Evolutionary conservation across 2,113 vertebrate species (phyloP).

Genomic region (Microtus ochrogaster): DNA sequence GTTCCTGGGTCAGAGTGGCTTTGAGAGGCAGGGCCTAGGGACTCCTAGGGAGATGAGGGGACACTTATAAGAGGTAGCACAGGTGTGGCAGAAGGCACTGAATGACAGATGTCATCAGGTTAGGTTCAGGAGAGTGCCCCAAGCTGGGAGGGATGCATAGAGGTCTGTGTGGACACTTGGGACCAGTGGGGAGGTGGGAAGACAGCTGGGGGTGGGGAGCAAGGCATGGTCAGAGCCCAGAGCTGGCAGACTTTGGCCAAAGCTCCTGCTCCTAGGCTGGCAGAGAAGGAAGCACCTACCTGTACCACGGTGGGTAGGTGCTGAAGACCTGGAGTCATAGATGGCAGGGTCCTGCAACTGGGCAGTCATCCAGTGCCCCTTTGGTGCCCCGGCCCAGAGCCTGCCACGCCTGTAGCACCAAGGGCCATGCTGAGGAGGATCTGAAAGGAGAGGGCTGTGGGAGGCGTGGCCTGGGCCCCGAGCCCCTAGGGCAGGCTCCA

Average conservation of each 20-base stretch:
- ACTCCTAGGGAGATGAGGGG: too few species aligned
- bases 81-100: not conserved
- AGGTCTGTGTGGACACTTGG: not conserved
- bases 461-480: not conserved
- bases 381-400: conserved; percentile 58
- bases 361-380: conserved; percentile 77
- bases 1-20: not conserved
- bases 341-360: conserved; percentile 63
- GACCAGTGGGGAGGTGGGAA: not conserved
- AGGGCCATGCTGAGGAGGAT: conserved; percentile 75
- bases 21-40: not conserved
- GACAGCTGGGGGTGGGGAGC: not conserved
- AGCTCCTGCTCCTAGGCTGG: not conserved
- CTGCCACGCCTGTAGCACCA: conserved; percentile 59
- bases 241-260: not conserved
- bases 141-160: not conserved
- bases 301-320: conserved; percentile 77
- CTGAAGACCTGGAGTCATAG: conserved; percentile 81
- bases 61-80: not conserved
- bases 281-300: conserved; percentile 60
- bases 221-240: not conserved
- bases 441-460: conserved; percentile 76
- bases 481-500: not conserved
- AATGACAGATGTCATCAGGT: not conserved
- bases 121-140: not conserved